Base-by-base conservation (phyloP, 2,113 vertebrate genomes). In the Sinocyclocheilus anshuiensis region DNA sequence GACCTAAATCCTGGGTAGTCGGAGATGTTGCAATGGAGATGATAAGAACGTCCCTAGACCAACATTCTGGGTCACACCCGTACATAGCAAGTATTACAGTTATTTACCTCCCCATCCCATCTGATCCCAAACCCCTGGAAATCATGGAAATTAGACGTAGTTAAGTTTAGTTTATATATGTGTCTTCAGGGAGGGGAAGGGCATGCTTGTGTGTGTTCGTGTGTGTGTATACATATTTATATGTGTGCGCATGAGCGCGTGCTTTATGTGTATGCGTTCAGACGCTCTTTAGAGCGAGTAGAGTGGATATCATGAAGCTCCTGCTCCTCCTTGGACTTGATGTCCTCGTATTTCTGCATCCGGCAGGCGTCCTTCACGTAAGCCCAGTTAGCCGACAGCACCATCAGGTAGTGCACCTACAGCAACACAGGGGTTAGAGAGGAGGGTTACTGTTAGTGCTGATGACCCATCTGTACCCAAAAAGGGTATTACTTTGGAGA, bases 291-390 rank as follows among this genome's bases (percentile, higher is more conserved):
- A 92, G 98, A 99, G 94, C 98, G 98, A 85, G 98, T 99, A 69
- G 98, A 99, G 91, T 99, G 98, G 93, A 99, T 99, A 89, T 99
- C 98, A 0, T 99, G 98, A 65, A 99, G 97, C 93, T 99, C 98
- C 91, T 99, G 98, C 78, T 99, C 98, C 92, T 99, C 98, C 96
- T 99, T 99, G 9, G 97, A 98, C 90, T 99, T 99, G 95, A 99
- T 99, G 94, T 99, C 98, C 91, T 99, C 98, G 0, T 99, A 99
- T 88, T 99, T 99, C 91, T 99, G 98, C 97, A 99, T 98, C 90
- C 98, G 95, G 94, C 98, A 99, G 59, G 98, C 98, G 53, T 99
- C 98, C 92, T 99, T 99, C 94, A 99, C 98, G 7, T 99, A 99
- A 89, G 98, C 98, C 98, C 98, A 99, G 94, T 99, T 99, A 85